Percentiles rank a stretch among this genome's conserved stretches.
Evolutionary conservation across 2,797 vertebrate genomes (phyloP).

Genomic region (Cyprinella venusta): DNA sequence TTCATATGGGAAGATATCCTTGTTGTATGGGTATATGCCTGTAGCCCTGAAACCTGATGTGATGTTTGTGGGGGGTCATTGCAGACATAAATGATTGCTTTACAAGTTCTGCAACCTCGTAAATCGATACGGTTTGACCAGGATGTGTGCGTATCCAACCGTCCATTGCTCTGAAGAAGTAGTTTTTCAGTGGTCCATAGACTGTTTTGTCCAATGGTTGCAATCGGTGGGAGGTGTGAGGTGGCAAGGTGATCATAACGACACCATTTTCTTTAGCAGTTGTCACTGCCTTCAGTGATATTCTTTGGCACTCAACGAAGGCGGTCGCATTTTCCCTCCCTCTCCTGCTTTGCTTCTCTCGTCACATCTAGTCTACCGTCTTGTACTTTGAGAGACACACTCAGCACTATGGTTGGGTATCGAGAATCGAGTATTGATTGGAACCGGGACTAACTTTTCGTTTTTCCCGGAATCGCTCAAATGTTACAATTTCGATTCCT

Average conservation of each 20-base stretch:
- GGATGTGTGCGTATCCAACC: slow-evolving; percentile 14
- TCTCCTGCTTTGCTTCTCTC: too few species aligned
- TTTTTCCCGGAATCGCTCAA: too few species aligned
- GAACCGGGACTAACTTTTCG: too few species aligned
- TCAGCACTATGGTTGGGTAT: too few species aligned
- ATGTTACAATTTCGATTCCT: too few species aligned
- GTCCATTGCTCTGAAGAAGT: too few species aligned
- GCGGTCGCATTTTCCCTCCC: too few species aligned
- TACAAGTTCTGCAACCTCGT: slow-evolving; percentile 36
- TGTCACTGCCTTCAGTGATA: slow-evolving; percentile 34
- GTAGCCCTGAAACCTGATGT: slow-evolving; percentile 45
- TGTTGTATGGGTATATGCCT: slow-evolving; percentile 52
- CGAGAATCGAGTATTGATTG: too few species aligned
- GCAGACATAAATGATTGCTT: slow-evolving; percentile 38
- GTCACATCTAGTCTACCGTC: too few species aligned
- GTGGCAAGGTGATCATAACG: slow-evolving; percentile 47
- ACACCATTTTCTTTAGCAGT: slow-evolving; percentile 34
- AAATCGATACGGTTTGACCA: slow-evolving; percentile 17
- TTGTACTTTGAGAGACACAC: too few species aligned
- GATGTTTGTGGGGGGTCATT: slow-evolving; percentile 51
- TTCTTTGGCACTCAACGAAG: not conserved
- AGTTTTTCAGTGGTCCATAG: slow-evolving; percentile 42
- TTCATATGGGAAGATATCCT: slow-evolving; percentile 51
- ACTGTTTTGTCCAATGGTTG: slow-evolving; percentile 55
- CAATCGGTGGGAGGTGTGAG: slow-evolving; percentile 31